Conservation (phyloP, 2,113 vertebrate genomes). For the Ctenodactylus gundi region DNA sequence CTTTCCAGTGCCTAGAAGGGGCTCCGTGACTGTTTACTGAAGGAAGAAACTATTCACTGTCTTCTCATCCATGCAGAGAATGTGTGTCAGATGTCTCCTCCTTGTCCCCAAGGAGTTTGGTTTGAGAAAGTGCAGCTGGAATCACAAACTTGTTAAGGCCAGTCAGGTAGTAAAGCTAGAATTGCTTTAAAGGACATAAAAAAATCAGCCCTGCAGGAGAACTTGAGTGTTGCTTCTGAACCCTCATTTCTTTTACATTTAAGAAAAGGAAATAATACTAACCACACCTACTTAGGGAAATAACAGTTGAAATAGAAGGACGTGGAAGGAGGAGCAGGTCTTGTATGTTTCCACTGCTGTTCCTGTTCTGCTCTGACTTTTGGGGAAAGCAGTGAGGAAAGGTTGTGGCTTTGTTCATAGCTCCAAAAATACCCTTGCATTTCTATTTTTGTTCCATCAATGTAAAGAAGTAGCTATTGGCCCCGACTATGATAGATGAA, state of each 20-base stretch:
- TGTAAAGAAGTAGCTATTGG: neutral
- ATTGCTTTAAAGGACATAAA: neutral
- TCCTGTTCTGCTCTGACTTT: neutral
- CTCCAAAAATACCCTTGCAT: slow-evolving; percentile 20
- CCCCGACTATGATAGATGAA: neutral
- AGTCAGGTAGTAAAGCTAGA: neutral
- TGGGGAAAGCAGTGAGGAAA: fast-evolving
- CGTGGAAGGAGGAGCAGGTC: neutral
- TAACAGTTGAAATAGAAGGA: neutral
- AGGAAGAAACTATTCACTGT: neutral
- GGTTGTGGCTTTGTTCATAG: neutral
- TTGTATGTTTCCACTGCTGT: neutral
- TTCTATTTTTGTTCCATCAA: slow-evolving; percentile 35
- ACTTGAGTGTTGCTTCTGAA: neutral
- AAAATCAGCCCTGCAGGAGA: slow-evolving; percentile 6
- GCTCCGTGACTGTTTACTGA: neutral
- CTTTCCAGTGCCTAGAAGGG: neutral
- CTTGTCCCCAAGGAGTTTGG: neutral
- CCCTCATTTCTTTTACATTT: neutral
- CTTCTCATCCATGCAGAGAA: neutral
- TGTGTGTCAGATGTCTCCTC: neutral
- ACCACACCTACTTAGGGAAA: neutral
- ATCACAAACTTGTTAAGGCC: neutral
- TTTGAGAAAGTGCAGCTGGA: slow-evolving; percentile 10
- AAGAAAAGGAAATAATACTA: slow-evolving; percentile 7